Conservation (phyloP, 2,797 vertebrate genomes). For the Pyrocephalus nanus region DNA sequence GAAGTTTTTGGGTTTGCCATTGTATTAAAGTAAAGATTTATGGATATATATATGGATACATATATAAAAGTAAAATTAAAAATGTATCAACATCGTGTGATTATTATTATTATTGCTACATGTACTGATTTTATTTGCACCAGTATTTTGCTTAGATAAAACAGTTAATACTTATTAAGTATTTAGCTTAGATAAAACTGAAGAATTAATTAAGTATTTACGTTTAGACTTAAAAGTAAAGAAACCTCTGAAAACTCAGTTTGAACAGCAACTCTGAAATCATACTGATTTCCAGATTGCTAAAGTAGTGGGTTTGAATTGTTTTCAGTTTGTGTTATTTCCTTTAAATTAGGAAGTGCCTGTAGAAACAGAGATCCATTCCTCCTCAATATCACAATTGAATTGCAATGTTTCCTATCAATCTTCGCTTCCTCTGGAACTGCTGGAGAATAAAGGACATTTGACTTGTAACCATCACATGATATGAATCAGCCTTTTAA, state of each 20-base stretch:
- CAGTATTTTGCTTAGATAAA: background rate
- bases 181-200: background rate
- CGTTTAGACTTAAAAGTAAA: background rate
- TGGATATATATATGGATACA: background rate
- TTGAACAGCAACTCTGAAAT: background rate
- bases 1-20: background rate
- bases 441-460: background rate
- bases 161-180: background rate
- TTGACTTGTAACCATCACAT: background rate
- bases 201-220: background rate
- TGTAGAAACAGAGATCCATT: background rate
- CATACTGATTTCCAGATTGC: background rate
- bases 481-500: background rate
- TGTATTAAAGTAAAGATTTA: background rate
- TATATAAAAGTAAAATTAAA: background rate
- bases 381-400: background rate
- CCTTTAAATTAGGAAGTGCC: background rate
- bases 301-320: fast-evolving
- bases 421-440: fast-evolving
- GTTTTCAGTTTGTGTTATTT: background rate
- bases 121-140: background rate
- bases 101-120: background rate
- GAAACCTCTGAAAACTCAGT: background rate
- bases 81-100: background rate
- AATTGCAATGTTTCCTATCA: background rate